Evolutionary conservation across 2,888 invertebrate genomes (phyloP), one percentile per base, ranked within the genome.

Genomic region (Lithosia quadra): DNA sequence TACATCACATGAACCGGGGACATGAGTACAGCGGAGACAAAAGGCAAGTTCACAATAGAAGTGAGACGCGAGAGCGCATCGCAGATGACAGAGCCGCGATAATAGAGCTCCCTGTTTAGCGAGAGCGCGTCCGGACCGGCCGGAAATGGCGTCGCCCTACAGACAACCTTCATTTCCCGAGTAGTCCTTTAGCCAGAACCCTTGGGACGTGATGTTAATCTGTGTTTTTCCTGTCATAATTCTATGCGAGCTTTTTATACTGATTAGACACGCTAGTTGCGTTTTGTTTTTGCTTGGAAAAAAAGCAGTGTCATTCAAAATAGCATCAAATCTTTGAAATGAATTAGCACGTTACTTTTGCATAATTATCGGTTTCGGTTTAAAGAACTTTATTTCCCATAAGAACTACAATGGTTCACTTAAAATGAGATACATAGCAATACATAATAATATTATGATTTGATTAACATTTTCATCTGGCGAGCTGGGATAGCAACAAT

Each of bases 141-240:
- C 88, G 92, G 92, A 93, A 92, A 92, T 92, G 91, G 87, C 85
- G 80, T 78, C 89, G 82, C 86, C 88, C 90, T 86, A 84, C 88
- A 90, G 91, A 92, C 92, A 91, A 90, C 91, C 90, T 91, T 92
- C 91, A 93, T 93, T 93, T 93, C 93, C 93, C 86, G 85, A 70
- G 81, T 81, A 86, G 86, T 88, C 89, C 90, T 90, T 91, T 90
- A 87, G 84, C 83, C 65, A 73, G 76, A 79, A 68, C 77, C 78
- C 81, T 74, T 76, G 77, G 73, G 76, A 75, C 75, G 68, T 68
- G 79, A 73, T 80, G 78, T 78, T 80, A 82, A 78, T 80, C 81
- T 72, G 61, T 73, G 69, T 76, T 78, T 82, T 78, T 82, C 78
- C 73, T 69, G 74, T 71, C 72, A 78, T 80, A 73, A 74, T 79